Conservation (phyloP, 1,140 invertebrate genomes). For the Anadara kagoshimensis region DNA sequence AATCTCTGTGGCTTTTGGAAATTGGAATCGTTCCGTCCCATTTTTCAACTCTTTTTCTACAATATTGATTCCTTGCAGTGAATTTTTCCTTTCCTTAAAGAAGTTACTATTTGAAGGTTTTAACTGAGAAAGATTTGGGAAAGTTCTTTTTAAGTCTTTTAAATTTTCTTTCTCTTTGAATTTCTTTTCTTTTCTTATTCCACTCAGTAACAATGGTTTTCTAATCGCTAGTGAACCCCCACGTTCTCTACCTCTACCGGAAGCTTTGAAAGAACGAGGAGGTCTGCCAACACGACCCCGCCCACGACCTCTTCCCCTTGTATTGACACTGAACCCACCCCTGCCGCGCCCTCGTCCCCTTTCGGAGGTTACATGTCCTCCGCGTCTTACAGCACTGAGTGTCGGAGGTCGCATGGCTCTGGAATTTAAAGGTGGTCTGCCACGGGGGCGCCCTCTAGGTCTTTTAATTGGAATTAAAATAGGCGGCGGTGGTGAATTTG, state of each 20-base stretch:
- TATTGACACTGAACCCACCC: not conserved
- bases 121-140: too few relatives aligned
- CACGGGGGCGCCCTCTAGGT: constrained; percentile 14
- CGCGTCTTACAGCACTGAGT: constrained; percentile 4
- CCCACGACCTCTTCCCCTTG: not conserved
- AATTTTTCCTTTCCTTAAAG: too few relatives aligned
- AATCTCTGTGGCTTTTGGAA: constrained; percentile 1
- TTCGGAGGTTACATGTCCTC: not conserved
- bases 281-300: constrained; percentile 7
- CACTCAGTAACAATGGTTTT: too few relatives aligned
- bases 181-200: too few relatives aligned
- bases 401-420: constrained; percentile 13
- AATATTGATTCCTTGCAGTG: too few relatives aligned
- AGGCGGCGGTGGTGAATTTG: too few relatives aligned
- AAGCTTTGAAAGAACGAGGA: constrained; percentile 1
- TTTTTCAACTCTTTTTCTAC: too few relatives aligned
- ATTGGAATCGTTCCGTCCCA: too few relatives aligned
- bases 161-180: too few relatives aligned
- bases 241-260: not conserved
- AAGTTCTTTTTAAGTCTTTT: too few relatives aligned
- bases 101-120: too few relatives aligned
- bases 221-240: too few relatives aligned
- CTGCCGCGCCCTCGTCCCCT: constrained; percentile 9
- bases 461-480: not conserved
- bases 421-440: not conserved